phyloP scores from a whole-genome alignment of 2,888 invertebrate genomes.

The Agriopis leucophaearia region DNA sequence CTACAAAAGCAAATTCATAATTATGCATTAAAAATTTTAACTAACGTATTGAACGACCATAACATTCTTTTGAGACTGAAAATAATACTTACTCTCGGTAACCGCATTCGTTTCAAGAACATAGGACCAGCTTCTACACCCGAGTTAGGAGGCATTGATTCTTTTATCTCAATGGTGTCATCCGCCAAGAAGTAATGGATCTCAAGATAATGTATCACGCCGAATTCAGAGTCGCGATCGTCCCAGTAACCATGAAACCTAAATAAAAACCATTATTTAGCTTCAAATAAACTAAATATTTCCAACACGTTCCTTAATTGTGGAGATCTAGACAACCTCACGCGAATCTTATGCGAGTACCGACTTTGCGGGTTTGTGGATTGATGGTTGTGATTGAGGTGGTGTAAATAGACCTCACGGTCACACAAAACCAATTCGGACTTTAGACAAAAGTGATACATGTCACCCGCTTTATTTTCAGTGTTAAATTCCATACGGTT shows the following conservation, averaged over 20 bases:
- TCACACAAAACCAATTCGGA: too few species aligned
- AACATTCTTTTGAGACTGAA: not conserved
- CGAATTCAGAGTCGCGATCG: conserved; percentile 91
- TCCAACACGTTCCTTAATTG: too few species aligned
- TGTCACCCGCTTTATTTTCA: not conserved
- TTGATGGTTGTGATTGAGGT: too few species aligned
- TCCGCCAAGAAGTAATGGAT: conserved; percentile 95
- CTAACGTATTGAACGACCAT: too few species aligned
- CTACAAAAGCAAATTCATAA: conserved; percentile 50
- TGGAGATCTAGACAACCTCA: too few species aligned
- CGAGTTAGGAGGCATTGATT: conserved; percentile 88
- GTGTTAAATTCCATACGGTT: not conserved
- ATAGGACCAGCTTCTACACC: conserved; percentile 90
- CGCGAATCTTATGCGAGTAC: too few species aligned
- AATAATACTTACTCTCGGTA: conserved; percentile 89
- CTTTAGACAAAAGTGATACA: too few species aligned
- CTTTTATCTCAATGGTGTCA: conserved; percentile 95
- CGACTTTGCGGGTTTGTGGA: too few species aligned
- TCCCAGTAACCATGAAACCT: conserved; percentile 96
- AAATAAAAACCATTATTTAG: not conserved
- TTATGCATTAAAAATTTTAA: too few species aligned
- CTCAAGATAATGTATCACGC: conserved; percentile 91
- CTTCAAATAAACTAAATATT: not conserved
- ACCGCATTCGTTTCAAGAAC: conserved; percentile 91
- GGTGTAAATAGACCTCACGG: too few species aligned